Base-by-base conservation (phyloP, 2,888 invertebrate genomes). In the Catocala sponsa region DNA sequence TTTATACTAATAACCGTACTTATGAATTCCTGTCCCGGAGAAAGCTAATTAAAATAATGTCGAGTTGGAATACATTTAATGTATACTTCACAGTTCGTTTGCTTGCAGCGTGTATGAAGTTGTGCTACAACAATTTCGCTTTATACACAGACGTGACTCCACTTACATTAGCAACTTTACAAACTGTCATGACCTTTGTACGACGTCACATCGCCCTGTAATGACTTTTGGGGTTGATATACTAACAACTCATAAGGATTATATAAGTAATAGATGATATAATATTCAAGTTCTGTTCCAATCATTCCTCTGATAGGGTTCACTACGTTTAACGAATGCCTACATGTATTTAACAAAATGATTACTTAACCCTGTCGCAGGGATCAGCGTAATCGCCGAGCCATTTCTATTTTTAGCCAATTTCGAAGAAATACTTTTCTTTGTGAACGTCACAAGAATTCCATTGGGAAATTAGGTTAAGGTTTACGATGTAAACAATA, bases 161-260 rank as follows among this genome's bases (percentile, higher is more conserved):
- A 74, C 64, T 69, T 60, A 70, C 50, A 71, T 71, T 62, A 74
- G 61, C 63, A 64, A 65, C 49, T 74, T 61, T 32, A 25, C 50
- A 56, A 70, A 73, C 66, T 53, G 38, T 51, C 53, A 48, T 74
- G 68, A 68, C 61, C 72, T 74, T 64, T 54, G 59, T 47, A 50
- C 38, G 42, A n/a, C 55, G n/a, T 25, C 46, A 58, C 49, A 35
- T 41, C 11, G 33, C 33, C 42, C 25, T 50, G 50, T 58, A 64
- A 65, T 50, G 56, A 54, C 46, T 71, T 46, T 56, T 57, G 51
- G 53, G 32, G 59, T 53, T 49, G 35, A 35, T 11, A 15, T 38
- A 38, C 48, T 10, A 43, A 46, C 33, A 44, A 13, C n/a, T 55
- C 15, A 33, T 4, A 9, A 9, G 41, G 42, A 38, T 55, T 35